Percentiles rank a stretch among this genome's conserved stretches.
Conservation (phyloP, 92 coral and sea anemone genomes). For the Actinostola sp. region DNA sequence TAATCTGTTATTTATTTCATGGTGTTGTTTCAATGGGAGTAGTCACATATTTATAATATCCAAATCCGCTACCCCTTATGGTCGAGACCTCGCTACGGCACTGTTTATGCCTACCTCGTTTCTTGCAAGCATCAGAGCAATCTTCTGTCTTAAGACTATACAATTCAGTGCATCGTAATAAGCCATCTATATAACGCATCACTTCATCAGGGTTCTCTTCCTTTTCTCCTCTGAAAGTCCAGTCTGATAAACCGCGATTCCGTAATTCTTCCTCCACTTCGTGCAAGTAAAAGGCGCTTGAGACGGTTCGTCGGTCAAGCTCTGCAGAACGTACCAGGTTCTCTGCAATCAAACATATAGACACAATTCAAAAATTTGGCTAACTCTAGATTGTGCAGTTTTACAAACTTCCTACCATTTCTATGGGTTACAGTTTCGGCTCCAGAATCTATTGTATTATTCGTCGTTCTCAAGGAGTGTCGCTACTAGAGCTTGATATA, state of each 20-base stretch:
- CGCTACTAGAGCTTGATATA: too few relatives aligned
- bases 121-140: constrained; percentile 19
- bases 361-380: too few relatives aligned
- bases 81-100: too few relatives aligned
- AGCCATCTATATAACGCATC: constrained; percentile 7
- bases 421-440: background rate
- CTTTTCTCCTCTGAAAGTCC: constrained; percentile 24
- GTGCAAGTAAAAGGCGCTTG: constrained; percentile 30
- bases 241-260: background rate
- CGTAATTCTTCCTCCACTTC: constrained; percentile 29
- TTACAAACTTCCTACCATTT: background rate
- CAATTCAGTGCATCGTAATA: constrained; percentile 24
- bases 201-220: constrained; percentile 8
- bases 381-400: background rate
- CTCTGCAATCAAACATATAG: too few relatives aligned
- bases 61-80: too few relatives aligned
- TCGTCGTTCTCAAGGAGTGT: too few relatives aligned
- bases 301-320: constrained; percentile 16
- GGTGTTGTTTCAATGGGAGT: too few relatives aligned
- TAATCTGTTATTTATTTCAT: too few relatives aligned
- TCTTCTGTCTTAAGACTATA: constrained; percentile 26
- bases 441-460: too few relatives aligned
- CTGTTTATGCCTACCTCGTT: background rate
- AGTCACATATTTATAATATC: too few relatives aligned
- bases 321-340: too few relatives aligned